These are phyloP conservation scores for Periophthalmodon schlosseri DNA, from an alignment of 2,113 vertebrate species.

Conservation along the genomic window DNA sequence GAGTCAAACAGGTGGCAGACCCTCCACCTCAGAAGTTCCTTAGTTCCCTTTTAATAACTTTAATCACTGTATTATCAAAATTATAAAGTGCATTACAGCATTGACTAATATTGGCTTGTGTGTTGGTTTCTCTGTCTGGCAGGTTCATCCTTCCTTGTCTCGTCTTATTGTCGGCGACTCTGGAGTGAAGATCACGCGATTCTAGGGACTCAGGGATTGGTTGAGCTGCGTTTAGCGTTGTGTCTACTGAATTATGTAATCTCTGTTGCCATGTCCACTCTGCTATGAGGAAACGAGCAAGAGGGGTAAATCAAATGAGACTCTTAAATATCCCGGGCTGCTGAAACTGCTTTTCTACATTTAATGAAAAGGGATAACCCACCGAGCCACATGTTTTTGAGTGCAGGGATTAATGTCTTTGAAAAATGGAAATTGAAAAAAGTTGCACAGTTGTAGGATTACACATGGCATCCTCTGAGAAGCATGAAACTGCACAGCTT, in stretches of 20 bases:
- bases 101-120: neutral
- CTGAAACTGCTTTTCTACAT: constrained; percentile 64
- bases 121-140: constrained; percentile 23
- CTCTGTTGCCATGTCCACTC: constrained; percentile 46
- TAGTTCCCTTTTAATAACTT: neutral
- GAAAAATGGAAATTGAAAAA: constrained; percentile 60
- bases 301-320: constrained; percentile 15
- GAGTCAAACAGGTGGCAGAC: no score
- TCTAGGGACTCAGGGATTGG: constrained; percentile 68
- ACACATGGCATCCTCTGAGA: constrained; percentile 43
- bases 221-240: constrained; percentile 36
- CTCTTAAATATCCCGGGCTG: constrained; percentile 55
- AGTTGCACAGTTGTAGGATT: constrained; percentile 72
- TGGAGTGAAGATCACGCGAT: constrained; percentile 75
- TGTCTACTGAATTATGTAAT: constrained; percentile 60
- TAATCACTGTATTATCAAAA: no score
- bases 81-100: neutral
- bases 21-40: no score
- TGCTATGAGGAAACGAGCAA: neutral
- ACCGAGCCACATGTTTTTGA: constrained; percentile 55
- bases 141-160: constrained; percentile 80
- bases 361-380: constrained; percentile 70
- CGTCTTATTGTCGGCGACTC: constrained; percentile 79
- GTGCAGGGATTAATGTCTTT: constrained; percentile 64
- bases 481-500: constrained; percentile 65